Percentiles rank a stretch among this genome's conserved stretches.
Conservation (phyloP, 1,140 invertebrate species). For the Amphibalanus amphitrite region DNA sequence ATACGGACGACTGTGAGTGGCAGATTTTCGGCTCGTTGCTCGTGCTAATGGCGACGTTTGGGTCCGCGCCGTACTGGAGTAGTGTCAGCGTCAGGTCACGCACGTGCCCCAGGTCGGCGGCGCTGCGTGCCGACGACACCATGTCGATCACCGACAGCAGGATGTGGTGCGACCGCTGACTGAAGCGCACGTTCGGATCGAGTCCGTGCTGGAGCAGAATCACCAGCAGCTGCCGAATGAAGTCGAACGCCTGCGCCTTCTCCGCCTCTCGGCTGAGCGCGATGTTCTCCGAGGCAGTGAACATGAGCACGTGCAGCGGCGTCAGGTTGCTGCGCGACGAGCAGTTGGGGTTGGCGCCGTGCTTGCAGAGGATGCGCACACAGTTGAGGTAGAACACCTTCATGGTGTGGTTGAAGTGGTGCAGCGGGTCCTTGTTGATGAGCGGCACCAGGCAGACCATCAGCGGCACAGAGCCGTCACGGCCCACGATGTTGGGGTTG, state of each 20-base stretch:
- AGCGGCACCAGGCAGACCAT: slow-evolving; percentile 54
- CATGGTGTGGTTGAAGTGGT: slow-evolving; percentile 54
- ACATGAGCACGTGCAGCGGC: slow-evolving; percentile 50
- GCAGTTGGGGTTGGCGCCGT: slow-evolving; percentile 54
- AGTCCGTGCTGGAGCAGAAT: slow-evolving; percentile 47
- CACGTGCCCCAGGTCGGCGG: slow-evolving; percentile 44
- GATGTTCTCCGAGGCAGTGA: slow-evolving; percentile 52
- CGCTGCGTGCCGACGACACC: slow-evolving; percentile 45
- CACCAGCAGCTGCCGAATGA: slow-evolving; percentile 39
- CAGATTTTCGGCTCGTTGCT: slow-evolving; percentile 26
- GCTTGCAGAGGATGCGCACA: slow-evolving; percentile 44
- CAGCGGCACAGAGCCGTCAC: slow-evolving; percentile 49
- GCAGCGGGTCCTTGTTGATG: slow-evolving; percentile 53
- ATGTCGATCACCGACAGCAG: slow-evolving; percentile 45
- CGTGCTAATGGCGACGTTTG: slow-evolving; percentile 22
- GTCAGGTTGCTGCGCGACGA: slow-evolving; percentile 47
- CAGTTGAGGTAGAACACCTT: slow-evolving; percentile 57
- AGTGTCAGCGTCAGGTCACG: slow-evolving; percentile 46
- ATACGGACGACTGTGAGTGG: slow-evolving; percentile 33
- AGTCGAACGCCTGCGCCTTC: slow-evolving; percentile 34
- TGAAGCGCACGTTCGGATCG: slow-evolving; percentile 32
- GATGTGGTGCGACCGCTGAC: slow-evolving; percentile 41
- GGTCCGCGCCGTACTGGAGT: slow-evolving; percentile 33
- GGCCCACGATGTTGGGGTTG: slow-evolving; percentile 45
- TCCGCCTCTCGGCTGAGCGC: slow-evolving; percentile 38